Evolutionary conservation across 37 sponge, comb jelly and placozoan species (phyloP).

Genomic region (Chondrosia reniformis): DNA sequence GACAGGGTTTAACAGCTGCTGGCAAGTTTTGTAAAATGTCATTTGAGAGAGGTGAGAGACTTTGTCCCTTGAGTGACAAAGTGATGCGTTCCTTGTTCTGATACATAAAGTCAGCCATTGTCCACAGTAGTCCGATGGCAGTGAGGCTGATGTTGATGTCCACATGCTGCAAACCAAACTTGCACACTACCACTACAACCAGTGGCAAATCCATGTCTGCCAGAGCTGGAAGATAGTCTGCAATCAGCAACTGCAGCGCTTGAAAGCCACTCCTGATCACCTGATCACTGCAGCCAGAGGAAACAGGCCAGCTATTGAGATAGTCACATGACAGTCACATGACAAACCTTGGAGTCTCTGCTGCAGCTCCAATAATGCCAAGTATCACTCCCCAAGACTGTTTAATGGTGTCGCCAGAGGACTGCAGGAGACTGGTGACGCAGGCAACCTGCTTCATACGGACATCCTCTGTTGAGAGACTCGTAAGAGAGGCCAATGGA

Average conservation of each 20-base stretch:
- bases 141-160: conserved; percentile 95
- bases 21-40: conserved; percentile 5
- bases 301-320: no score
- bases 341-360: neutral
- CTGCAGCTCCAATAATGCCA: neutral
- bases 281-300: conserved; percentile 39
- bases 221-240: conserved; percentile 84
- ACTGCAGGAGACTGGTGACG: conserved; percentile 15
- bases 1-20: neutral
- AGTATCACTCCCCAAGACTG: neutral
- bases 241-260: conserved; percentile 80
- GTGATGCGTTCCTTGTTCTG: conserved; percentile 47
- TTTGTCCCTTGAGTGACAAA: conserved; percentile 3
- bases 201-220: conserved; percentile 62
- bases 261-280: conserved; percentile 78
- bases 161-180: conserved; percentile 77
- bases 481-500: neutral
- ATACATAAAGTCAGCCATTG: conserved; percentile 84
- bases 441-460: neutral
- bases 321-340: neutral
- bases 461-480: neutral
- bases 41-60: neutral
- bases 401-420: conserved; percentile 12
- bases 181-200: conserved; percentile 60
- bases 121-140: conserved; percentile 96